Evolutionary conservation across 2,888 invertebrate genomes (phyloP).

Genomic region (Eutolmus rufibarbis): DNA sequence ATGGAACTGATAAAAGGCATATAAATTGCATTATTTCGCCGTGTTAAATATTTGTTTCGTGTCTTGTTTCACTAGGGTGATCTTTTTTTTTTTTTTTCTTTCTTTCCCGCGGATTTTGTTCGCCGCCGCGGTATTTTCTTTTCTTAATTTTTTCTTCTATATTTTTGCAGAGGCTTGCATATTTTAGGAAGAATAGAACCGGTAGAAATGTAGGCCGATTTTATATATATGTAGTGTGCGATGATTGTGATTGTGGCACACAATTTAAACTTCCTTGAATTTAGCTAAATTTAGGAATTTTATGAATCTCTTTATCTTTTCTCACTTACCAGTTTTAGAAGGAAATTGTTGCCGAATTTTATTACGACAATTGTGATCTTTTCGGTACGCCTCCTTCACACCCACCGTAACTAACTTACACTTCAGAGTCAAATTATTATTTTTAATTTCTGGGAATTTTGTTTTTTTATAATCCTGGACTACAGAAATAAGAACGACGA

Average conservation of each 20-base stretch:
- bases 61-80: background rate
- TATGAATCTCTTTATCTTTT: background rate
- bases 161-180: background rate
- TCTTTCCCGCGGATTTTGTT: background rate
- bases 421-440: no score
- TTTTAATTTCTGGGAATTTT: no score
- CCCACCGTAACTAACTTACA: no score
- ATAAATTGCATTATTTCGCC: slow-evolving; percentile 14
- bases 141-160: background rate
- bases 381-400: background rate
- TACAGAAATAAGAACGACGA: no score
- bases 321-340: background rate
- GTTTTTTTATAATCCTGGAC: no score
- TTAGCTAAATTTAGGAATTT: background rate
- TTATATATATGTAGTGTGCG: background rate
- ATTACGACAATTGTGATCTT: background rate
- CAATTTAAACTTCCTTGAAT: background rate
- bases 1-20: slow-evolving; percentile 4
- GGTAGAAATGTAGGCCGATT: background rate
- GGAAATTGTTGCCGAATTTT: background rate
- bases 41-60: background rate
- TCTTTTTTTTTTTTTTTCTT: background rate
- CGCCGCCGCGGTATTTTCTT: background rate
- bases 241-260: background rate
- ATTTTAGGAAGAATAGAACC: background rate